Conservation (phyloP, 35 echinoderm and acorn worm species). For the Strongylocentrotus purpuratus region DNA sequence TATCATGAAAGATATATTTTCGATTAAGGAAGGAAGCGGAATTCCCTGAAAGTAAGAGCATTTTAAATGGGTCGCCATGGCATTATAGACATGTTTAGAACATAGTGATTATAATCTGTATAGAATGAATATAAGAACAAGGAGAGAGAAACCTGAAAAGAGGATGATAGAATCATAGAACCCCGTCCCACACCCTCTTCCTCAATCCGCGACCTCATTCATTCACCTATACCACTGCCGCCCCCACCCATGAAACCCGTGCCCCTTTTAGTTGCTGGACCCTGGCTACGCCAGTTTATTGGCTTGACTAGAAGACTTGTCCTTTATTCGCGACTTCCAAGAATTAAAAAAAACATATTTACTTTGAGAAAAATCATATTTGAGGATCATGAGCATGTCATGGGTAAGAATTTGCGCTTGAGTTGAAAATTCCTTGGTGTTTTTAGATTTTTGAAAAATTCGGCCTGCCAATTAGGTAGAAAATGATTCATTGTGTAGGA, state of each 20-base stretch:
- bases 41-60: too few relatives aligned
- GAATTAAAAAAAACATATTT: background rate
- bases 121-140: too few relatives aligned
- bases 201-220: background rate
- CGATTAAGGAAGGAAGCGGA: too few relatives aligned
- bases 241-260: background rate
- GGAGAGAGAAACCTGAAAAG: too few relatives aligned
- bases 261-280: background rate
- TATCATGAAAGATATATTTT: too few relatives aligned
- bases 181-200: background rate
- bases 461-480: background rate
- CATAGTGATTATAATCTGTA: too few relatives aligned
- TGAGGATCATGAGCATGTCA: background rate
- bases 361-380: background rate
- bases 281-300: background rate
- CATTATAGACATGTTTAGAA: too few relatives aligned
- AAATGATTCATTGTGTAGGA: background rate
- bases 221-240: background rate
- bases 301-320: background rate
- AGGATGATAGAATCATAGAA: too few relatives aligned
- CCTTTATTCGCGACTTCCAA: background rate
- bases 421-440: background rate
- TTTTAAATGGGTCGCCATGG: too few relatives aligned
- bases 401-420: background rate
- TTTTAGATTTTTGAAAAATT: background rate